Evolutionary conservation across 2,888 invertebrate genomes (phyloP), one percentile per base, ranked within the genome.

Genomic region (Stomorhina lunata): DNA sequence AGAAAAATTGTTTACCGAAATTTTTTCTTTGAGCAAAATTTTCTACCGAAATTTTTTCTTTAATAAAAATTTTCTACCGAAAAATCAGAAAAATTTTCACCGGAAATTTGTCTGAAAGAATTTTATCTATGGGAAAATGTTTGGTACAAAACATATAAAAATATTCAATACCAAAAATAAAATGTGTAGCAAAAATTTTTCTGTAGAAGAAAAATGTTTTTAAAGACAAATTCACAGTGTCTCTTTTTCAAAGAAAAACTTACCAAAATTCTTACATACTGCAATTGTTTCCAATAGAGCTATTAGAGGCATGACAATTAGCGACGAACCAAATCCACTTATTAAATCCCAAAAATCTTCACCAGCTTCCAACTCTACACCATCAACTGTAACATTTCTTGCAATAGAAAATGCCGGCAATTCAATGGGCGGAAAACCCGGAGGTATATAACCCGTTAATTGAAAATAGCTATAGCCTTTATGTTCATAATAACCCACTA

Each of bases 271-370:
- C 65, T 86, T 86, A 53, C 86, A 86, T 3, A 86, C 96, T n/a
- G 98, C 96, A 85, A 98, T 96, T 86, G 96, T 95, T 90, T 98
- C 98, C 88, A 98, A 93, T 71, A 98, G 92, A 27, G 95, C 95
- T 87, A 98, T 94, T 27, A 98, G 92, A 10, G 97, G 97, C 69
- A 98, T 93, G 37, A 98, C 96, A 61, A 95, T 91, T 69, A 97
- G 92, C 29, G 96, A 96, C 53, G 95, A 94, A 59, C 97, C 96
- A 86, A 97, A 92, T 90, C 95, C 93, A 76, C 95, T 92, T 68
- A 95, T 92, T 94, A 96, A 95, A 59, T 95, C 94, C 32, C 93
- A 85, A 89, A 96, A 95, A 7, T 83, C 81, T 57, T 87, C 84
- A 17, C 63, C 84, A 2, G 81, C 57, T n/a, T 84, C 78, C n/a